Conservation (phyloP, 2,113 vertebrate species). For the Indri indri region DNA sequence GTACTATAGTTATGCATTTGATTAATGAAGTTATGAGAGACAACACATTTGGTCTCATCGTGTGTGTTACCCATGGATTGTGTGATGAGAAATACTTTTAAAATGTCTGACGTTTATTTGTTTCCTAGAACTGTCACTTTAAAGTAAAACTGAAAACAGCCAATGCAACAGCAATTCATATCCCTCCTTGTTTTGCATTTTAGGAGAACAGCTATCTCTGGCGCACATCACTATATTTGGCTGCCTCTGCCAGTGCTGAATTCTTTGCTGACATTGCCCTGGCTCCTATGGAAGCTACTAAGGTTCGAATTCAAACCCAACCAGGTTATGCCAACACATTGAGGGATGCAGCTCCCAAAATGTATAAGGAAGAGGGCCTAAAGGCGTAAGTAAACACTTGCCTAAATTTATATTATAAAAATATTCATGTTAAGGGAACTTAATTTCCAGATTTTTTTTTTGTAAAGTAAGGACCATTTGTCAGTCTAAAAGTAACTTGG, state of each 20-base stretch:
- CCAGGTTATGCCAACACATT: conserved; percentile 97
- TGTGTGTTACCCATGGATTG: not conserved
- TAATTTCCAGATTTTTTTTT: not conserved
- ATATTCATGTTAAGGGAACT: not conserved
- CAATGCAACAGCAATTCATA: not conserved
- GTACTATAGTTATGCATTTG: not conserved
- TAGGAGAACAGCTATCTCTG: conserved; percentile 97
- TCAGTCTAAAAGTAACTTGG: not conserved
- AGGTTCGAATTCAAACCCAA: conserved; percentile 98
- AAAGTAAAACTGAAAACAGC: not conserved
- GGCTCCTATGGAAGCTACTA: conserved; percentile 99
- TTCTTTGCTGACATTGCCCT: conserved; percentile 99
- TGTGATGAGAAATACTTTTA: not conserved
- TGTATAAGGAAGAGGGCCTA: conserved; percentile 96
- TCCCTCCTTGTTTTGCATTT: not conserved
- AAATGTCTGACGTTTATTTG: not conserved
- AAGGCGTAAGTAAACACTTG: conserved; percentile 92
- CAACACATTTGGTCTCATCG: not conserved
- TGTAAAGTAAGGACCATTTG: not conserved
- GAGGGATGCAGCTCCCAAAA: conserved; percentile 94
- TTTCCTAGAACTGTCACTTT: not conserved
- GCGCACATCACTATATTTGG: conserved; percentile 97
- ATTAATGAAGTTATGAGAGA: not conserved
- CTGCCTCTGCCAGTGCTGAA: conserved; percentile 98
- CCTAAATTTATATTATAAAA: not conserved